Conservation (phyloP, 1,140 invertebrate genomes). For the Aplysia californica region DNA sequence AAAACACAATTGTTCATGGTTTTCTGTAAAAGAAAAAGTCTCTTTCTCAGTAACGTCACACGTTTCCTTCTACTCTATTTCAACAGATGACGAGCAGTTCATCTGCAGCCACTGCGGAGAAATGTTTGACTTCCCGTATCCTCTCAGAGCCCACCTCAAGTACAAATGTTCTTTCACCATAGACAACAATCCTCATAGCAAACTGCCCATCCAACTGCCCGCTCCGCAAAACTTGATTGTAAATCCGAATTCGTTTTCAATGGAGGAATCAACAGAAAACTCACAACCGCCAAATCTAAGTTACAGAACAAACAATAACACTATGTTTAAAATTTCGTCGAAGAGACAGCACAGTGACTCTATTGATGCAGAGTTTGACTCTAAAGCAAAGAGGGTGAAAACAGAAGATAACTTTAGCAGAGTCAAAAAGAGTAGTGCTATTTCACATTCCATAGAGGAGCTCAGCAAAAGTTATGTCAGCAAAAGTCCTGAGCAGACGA, state of each 20-base stretch:
- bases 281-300: not conserved
- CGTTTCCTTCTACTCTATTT: too few relatives aligned
- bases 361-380: too few relatives aligned
- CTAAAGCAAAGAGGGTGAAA: too few relatives aligned
- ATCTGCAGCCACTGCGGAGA: slow-evolving; percentile 58
- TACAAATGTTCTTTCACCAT: slow-evolving; percentile 51
- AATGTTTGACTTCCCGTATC: slow-evolving; percentile 56
- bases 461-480: slow-evolving; percentile 15
- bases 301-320: slow-evolving; percentile 20
- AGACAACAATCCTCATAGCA: not conserved
- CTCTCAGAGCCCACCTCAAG: slow-evolving; percentile 59
- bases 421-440: too few relatives aligned
- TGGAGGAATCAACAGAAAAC: not conserved
- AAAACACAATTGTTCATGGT: too few relatives aligned
- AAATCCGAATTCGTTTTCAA: too few relatives aligned
- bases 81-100: slow-evolving; percentile 50
- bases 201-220: not conserved
- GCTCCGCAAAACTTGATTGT: too few relatives aligned
- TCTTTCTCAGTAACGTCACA: too few relatives aligned
- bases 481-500: not conserved
- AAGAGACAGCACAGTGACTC: too few relatives aligned
- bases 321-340: not conserved
- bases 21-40: too few relatives aligned
- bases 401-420: too few relatives aligned
- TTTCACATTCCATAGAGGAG: slow-evolving; percentile 25